phyloP scores from a whole-genome alignment of 2,797 vertebrate species.

The Rhincodon typus region DNA sequence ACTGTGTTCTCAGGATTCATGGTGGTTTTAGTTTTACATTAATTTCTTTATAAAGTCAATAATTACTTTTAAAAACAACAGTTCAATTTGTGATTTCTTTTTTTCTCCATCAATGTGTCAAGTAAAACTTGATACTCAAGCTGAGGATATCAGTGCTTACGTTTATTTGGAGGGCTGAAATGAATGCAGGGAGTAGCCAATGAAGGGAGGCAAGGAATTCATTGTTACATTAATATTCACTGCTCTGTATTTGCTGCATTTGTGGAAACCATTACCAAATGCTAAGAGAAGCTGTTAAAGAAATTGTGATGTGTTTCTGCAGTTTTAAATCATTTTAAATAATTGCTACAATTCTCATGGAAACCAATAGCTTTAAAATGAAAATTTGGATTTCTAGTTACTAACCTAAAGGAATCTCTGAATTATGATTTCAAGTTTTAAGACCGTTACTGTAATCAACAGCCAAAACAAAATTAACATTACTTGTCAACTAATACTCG shows the following conservation, averaged over 20 bases:
- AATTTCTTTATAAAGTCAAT: not conserved
- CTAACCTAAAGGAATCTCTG: too few relatives aligned
- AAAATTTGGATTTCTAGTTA: too few relatives aligned
- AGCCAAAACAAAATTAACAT: not conserved
- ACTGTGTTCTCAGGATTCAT: not conserved
- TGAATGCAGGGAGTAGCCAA: not conserved
- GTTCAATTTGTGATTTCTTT: not conserved
- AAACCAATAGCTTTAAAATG: too few relatives aligned
- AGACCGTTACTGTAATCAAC: not conserved
- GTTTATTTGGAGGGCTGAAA: not conserved
- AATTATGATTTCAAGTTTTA: too few relatives aligned
- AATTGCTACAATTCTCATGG: too few relatives aligned
- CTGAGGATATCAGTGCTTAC: not conserved
- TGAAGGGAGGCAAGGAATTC: not conserved
- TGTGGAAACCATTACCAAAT: not conserved
- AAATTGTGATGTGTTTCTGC: too few relatives aligned
- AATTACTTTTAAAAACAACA: not conserved
- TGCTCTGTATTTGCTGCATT: not conserved
- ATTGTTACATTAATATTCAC: too few relatives aligned
- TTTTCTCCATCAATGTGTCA: not conserved
- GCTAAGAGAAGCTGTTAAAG: not conserved
- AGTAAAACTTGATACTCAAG: not conserved
- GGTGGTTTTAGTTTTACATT: too few relatives aligned
- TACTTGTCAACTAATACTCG: too few relatives aligned
- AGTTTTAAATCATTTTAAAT: too few relatives aligned